Evolutionary conservation across 2,113 vertebrate species (phyloP).

Genomic region (Menura novaehollandiae): DNA sequence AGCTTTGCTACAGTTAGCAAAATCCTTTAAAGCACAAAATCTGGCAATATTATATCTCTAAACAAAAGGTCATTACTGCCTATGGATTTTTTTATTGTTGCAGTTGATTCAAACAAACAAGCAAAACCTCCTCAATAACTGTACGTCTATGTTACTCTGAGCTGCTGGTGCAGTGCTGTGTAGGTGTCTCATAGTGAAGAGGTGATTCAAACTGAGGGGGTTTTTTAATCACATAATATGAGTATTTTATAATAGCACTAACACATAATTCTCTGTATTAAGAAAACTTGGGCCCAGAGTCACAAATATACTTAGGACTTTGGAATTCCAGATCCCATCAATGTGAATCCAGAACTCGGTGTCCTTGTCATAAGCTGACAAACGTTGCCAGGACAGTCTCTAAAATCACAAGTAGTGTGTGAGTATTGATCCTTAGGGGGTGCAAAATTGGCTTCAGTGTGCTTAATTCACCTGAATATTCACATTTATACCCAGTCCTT

Average conservation of each 20-base stretch:
- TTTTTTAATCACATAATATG: background rate
- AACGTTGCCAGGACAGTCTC: background rate
- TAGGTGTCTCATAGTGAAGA: background rate
- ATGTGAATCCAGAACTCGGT: rapidly evolving
- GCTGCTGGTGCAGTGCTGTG: background rate
- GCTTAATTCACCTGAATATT: background rate
- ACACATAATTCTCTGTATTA: background rate
- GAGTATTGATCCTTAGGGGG: background rate
- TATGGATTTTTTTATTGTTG: background rate
- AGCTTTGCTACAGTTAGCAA: background rate
- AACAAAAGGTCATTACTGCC: background rate
- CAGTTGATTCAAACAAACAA: background rate
- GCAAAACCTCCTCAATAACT: background rate
- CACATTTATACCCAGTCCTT: background rate
- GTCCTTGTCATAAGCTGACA: background rate
- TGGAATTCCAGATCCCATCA: background rate
- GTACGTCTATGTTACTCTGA: background rate
- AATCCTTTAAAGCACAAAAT: background rate
- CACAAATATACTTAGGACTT: background rate
- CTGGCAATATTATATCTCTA: background rate
- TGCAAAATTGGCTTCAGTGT: background rate
- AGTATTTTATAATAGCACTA: background rate
- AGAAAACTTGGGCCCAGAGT: background rate
- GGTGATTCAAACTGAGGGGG: background rate
- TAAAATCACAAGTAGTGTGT: background rate